phyloP scores from a whole-genome alignment of 2,113 vertebrate species.

The Scolopax mira region DNA sequence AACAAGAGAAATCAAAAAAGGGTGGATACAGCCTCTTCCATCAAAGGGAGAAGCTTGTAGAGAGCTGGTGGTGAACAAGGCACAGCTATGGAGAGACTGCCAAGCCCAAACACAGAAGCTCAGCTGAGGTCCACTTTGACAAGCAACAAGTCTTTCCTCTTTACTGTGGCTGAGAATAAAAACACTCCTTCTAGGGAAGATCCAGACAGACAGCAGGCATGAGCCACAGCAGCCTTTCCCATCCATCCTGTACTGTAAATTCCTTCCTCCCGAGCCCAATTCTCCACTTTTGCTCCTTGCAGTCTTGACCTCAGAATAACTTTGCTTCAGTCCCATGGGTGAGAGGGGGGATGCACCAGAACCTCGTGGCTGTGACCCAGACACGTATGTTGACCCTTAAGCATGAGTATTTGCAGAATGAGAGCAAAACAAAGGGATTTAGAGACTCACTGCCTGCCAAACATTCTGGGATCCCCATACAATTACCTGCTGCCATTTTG shows the following conservation, averaged over 20 bases:
- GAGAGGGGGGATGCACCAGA: not conserved
- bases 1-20: not conserved
- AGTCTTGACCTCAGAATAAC: not conserved
- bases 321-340: not conserved
- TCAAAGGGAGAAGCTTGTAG: not conserved
- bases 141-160: not conserved
- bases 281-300: not conserved
- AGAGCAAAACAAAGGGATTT: conserved; percentile 1
- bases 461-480: not conserved
- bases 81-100: not conserved
- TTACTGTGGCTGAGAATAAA: not conserved
- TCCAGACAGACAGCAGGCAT: not conserved
- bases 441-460: conserved; percentile 5
- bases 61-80: not conserved
- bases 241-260: not conserved
- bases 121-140: not conserved
- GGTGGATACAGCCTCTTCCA: not conserved
- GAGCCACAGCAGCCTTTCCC: not conserved
- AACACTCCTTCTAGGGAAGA: not conserved
- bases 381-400: not conserved
- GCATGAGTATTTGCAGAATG: not conserved
- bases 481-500: not conserved
- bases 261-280: not conserved
- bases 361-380: not conserved
- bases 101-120: not conserved